phyloP scores from a whole-genome alignment of 2,113 vertebrate genomes.

The Quiscalus mexicanus region DNA sequence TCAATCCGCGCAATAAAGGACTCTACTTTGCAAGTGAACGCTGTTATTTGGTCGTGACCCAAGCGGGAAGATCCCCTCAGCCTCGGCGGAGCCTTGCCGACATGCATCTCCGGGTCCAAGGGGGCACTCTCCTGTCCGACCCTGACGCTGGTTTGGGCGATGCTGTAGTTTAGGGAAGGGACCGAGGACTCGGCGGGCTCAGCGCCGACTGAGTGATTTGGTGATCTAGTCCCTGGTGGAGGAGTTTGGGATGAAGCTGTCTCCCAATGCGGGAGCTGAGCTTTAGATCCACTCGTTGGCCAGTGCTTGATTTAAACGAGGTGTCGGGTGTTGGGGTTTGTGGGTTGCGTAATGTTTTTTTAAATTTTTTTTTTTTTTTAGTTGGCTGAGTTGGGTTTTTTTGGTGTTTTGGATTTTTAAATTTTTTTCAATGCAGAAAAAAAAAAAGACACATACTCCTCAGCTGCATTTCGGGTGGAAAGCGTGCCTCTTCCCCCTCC shows the following conservation, averaged over 20 bases:
- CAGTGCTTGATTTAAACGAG: not conserved
- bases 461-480: not conserved
- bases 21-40: not conserved
- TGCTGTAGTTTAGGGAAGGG: not conserved
- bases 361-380: not conserved
- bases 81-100: not conserved
- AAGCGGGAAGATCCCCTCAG: not conserved
- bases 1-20: constrained; percentile 40
- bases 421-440: not conserved
- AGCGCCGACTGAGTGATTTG: not conserved
- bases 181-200: not conserved
- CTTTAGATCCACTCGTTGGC: not conserved
- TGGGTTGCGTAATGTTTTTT: not conserved
- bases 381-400: not conserved
- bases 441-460: not conserved
- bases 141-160: not conserved
- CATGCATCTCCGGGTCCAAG: not conserved
- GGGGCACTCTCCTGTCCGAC: not conserved
- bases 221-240: not conserved
- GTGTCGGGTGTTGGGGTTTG: not conserved
- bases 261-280: not conserved
- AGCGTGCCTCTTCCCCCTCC: not conserved
- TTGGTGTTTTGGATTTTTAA: not conserved
- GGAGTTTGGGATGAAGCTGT: not conserved
- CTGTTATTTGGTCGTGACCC: not conserved